phyloP scores from a whole-genome alignment of 2,888 invertebrate genomes.

The Scrobipalpa atriplicella region DNA sequence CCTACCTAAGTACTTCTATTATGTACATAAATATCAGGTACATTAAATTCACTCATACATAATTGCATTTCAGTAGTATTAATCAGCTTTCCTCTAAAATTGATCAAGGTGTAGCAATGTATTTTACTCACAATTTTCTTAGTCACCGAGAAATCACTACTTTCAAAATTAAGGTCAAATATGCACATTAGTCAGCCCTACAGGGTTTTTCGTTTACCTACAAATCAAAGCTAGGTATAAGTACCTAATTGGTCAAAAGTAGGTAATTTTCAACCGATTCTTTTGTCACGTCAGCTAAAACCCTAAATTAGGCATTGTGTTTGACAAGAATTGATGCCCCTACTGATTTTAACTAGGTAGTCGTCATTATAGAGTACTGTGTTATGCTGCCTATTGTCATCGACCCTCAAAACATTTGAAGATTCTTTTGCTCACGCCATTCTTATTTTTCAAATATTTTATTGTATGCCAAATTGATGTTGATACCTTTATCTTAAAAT shows the following conservation, averaged over 20 bases:
- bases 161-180: slow-evolving; percentile 8
- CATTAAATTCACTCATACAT: no score
- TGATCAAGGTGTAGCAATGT: not conserved
- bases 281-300: not conserved
- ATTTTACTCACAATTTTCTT: not conserved
- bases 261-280: not conserved
- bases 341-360: not conserved
- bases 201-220: slow-evolving; percentile 11
- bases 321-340: not conserved
- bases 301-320: not conserved
- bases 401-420: no score
- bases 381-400: not conserved
- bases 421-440: no score
- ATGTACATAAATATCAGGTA: no score
- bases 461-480: no score
- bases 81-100: no score
- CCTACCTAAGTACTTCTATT: no score
- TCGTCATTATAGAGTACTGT: not conserved
- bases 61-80: no score
- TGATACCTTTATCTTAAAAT: no score
- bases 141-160: not conserved
- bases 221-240: not conserved
- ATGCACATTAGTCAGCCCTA: not conserved
- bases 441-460: no score
- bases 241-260: not conserved